Percentiles rank a stretch among this genome's conserved stretches.
These are phyloP conservation scores for Scatophagus argus DNA, from an alignment of 2,113 vertebrate genomes.

Conservation along the genomic window DNA sequence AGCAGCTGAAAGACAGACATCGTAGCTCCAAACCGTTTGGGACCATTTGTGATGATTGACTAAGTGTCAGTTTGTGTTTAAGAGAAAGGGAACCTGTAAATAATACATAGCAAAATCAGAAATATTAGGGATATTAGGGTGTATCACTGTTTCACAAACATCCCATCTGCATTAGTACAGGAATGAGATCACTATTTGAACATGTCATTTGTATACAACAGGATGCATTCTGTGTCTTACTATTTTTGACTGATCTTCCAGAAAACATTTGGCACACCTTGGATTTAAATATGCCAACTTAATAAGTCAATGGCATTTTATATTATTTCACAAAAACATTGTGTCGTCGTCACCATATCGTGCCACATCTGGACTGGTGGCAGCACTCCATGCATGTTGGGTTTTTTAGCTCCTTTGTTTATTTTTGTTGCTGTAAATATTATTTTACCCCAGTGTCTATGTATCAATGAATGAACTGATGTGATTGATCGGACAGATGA, in stretches of 20 bases:
- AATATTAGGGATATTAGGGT: constrained; percentile 58
- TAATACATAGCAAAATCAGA: constrained; percentile 62
- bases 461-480: constrained; percentile 52
- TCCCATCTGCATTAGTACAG: constrained; percentile 55
- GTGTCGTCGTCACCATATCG: constrained; percentile 40
- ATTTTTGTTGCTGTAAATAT: constrained; percentile 78
- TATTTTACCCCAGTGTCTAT: constrained; percentile 57
- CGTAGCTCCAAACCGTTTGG: constrained; percentile 57
- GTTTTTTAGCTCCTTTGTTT: constrained; percentile 65
- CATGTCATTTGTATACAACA: constrained; percentile 51
- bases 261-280: constrained; percentile 37
- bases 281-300: constrained; percentile 48
- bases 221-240: constrained; percentile 45
- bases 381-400: constrained; percentile 71
- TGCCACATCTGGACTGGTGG: constrained; percentile 36
- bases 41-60: constrained; percentile 68
- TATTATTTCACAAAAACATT: constrained; percentile 44
- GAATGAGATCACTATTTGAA: constrained; percentile 51
- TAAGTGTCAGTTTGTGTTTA: constrained; percentile 46
- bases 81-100: constrained; percentile 77
- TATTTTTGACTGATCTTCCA: constrained; percentile 49
- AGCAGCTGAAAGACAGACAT: constrained; percentile 41
- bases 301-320: constrained; percentile 37
- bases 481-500: constrained; percentile 46
- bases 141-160: constrained; percentile 63